Percentiles rank a stretch among this genome's conserved stretches.
phyloP scores from a whole-genome alignment of 92 coral and sea anemone genomes.

The Chrysogorgia sp. region DNA sequence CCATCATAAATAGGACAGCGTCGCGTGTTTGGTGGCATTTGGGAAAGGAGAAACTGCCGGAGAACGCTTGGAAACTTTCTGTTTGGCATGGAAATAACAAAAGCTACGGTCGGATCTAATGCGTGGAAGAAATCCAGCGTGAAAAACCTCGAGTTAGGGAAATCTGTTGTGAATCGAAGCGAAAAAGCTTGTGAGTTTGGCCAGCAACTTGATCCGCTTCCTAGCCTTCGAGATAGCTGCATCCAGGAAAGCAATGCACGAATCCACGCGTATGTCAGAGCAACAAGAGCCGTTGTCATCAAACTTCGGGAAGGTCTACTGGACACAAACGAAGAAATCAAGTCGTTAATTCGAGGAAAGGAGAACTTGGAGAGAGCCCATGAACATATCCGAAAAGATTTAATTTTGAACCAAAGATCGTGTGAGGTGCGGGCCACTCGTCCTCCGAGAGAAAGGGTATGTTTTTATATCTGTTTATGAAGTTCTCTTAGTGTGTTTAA shows the following conservation, averaged over 20 bases:
- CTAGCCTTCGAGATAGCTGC: slow-evolving; percentile 92
- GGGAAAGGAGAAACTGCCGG: neutral
- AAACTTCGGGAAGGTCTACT: slow-evolving; percentile 88
- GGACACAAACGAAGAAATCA: slow-evolving; percentile 96
- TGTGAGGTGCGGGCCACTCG: slow-evolving; percentile 72
- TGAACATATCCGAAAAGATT: slow-evolving; percentile 93
- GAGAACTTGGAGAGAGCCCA: slow-evolving; percentile 82
- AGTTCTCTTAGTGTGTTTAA: too few species aligned
- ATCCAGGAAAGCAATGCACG: slow-evolving; percentile 93
- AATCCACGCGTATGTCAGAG: slow-evolving; percentile 93
- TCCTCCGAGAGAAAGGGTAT: slow-evolving; percentile 93
- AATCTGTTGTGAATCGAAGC: slow-evolving; percentile 83
- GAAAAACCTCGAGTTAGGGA: slow-evolving; percentile 79
- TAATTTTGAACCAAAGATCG: slow-evolving; percentile 79
- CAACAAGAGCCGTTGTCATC: slow-evolving; percentile 94
- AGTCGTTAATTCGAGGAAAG: slow-evolving; percentile 89
- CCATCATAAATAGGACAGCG: neutral
- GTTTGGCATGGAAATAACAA: slow-evolving; percentile 54
- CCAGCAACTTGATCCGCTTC: slow-evolving; percentile 89
- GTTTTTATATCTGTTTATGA: neutral
- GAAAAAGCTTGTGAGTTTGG: slow-evolving; percentile 95
- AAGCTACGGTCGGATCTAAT: slow-evolving; percentile 94
- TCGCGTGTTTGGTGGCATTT: slow-evolving; percentile 3
- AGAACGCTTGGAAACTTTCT: neutral
- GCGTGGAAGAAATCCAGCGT: slow-evolving; percentile 96